Conservation (phyloP, 2,888 invertebrate genomes). For the Frankliniella fusca region DNA sequence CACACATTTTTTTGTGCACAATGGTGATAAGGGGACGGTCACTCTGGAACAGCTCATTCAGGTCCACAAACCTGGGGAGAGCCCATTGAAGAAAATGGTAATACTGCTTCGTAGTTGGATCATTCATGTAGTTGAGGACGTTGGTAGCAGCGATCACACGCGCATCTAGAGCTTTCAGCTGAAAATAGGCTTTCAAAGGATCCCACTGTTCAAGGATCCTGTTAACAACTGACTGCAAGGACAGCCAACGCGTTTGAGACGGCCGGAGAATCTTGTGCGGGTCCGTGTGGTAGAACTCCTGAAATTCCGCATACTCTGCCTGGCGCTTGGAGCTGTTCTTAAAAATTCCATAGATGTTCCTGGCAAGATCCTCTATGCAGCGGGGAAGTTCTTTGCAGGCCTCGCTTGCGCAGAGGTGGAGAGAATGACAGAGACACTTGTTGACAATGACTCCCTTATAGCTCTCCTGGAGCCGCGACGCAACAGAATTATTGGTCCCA, state of each 20-base stretch:
- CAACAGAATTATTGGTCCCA: constrained; percentile 43
- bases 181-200: constrained; percentile 33
- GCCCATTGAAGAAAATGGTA: neutral
- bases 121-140: neutral
- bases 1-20: neutral
- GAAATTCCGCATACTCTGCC: constrained; percentile 38
- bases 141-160: neutral
- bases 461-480: constrained; percentile 40
- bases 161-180: neutral
- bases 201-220: constrained; percentile 36
- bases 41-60: neutral
- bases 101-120: neutral
- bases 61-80: neutral
- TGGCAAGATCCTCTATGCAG: constrained; percentile 42
- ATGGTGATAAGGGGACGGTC: neutral
- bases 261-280: constrained; percentile 41
- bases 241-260: constrained; percentile 42
- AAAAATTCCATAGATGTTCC: constrained; percentile 42
- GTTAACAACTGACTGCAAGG: constrained; percentile 31
- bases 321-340: constrained; percentile 38
- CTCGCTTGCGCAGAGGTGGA: constrained; percentile 43
- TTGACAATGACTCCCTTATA: constrained; percentile 42
- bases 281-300: constrained; percentile 38
- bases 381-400: constrained; percentile 43
- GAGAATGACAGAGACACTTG: constrained; percentile 44